phyloP scores from a whole-genome alignment of 2,113 vertebrate genomes.

The Alosa alosa region DNA sequence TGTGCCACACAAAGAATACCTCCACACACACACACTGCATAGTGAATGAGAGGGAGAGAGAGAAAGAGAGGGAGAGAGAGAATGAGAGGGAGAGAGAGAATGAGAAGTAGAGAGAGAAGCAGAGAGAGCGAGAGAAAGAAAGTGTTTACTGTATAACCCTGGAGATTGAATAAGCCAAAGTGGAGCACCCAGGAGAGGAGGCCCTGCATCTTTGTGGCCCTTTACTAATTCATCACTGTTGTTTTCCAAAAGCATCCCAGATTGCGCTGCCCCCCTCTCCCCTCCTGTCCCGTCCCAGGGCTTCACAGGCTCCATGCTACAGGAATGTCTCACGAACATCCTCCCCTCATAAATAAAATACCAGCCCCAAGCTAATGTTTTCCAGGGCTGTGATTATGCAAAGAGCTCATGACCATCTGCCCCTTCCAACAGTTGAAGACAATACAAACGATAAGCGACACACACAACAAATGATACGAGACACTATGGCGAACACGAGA shows the following conservation, averaged over 20 bases:
- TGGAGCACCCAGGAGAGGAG: neutral
- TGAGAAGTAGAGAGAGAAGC: neutral
- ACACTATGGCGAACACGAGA: neutral
- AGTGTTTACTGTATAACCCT: neutral
- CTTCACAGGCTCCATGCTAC: neutral
- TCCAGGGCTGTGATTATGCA: conserved; percentile 13
- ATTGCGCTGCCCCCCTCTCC: neutral
- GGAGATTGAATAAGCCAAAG: neutral
- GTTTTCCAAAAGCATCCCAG: conserved; percentile 17
- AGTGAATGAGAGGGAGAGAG: neutral
- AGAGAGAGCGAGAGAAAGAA: too few relatives aligned
- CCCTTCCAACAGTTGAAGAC: neutral
- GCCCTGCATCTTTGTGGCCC: neutral
- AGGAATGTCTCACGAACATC: neutral
- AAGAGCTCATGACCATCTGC: neutral
- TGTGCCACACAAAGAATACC: neutral
- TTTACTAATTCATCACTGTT: conserved; percentile 8
- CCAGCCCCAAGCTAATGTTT: neutral
- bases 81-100: too few relatives aligned
- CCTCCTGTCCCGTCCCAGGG: neutral
- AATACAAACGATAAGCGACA: neutral
- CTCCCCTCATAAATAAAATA: neutral
- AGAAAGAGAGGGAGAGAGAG: neutral
- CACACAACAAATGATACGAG: neutral
- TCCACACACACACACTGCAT: neutral